Evolutionary conservation across 2,113 vertebrate species (phyloP), one percentile per base, ranked within the genome.

Genomic region (Xiphias gladius): DNA sequence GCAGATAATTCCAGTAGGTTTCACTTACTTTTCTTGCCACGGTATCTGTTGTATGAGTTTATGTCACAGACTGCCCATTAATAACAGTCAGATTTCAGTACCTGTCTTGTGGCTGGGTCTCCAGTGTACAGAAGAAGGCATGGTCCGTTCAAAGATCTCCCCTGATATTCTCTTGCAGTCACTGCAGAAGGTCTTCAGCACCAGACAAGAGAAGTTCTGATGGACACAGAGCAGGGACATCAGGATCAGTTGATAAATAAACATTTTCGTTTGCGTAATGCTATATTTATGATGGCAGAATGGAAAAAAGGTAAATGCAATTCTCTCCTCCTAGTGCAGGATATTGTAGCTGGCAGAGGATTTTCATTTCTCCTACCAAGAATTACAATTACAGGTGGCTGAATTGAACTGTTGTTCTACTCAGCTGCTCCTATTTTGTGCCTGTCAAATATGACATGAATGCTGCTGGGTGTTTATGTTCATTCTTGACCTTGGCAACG

Each of bases 61-160:
- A 10, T 54, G 50, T 54, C 12, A 13, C 7, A 39, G 37, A 39
- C 37, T 39, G 37, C 37, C 2, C 16, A 17, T 46, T 16, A 50
- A 5, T 20, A 20, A 50, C 46, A 39, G 7, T 5, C 7, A 39
- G 35, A 35, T 2, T 8, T 17, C 11, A n/a, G 63, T 84, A 96
- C 96, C 96, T 1, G 91, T 73, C 0, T 89, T 94, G 24, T 86
- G 92, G 30, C 87, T 90, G 0, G 91, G 73, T 76, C 95, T 93
- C 96, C 96, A 97, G 84, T 96, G 95, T 61, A 89, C 94, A 64
- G 94, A 95, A 82, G 95, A 88, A 0, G 96, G 96, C 96, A 97
- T 97, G 0, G 93, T 96, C 85, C 93, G 96, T 30, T 94, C 79
- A 1, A 97, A 97, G 88, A 97, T 95, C 76, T 96, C 93, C 62